Percentiles rank a stretch among this genome's conserved stretches.
phyloP scores from a whole-genome alignment of 2,888 invertebrate species.

The Dryobotodes eremita region DNA sequence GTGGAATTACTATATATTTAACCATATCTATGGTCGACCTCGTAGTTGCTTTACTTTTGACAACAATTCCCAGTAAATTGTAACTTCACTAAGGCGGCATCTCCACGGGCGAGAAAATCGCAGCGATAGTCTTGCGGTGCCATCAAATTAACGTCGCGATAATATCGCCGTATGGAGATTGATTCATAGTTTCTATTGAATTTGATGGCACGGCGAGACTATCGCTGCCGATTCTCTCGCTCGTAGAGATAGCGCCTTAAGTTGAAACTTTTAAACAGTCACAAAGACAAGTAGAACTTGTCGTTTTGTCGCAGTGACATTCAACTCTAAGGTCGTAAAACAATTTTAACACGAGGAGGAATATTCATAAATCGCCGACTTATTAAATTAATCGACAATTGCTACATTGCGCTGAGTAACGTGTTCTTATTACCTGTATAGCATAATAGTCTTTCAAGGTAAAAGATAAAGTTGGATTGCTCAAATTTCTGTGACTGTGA shows the following conservation, averaged over 20 bases:
- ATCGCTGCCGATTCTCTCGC: neutral
- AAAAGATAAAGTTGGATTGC: conserved; percentile 91
- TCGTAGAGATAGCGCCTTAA: neutral
- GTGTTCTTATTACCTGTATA: conserved; percentile 90
- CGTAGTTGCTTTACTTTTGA: neutral
- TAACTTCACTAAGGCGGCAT: neutral
- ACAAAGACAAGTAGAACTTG: neutral
- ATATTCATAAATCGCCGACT: neutral
- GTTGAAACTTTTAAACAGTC: neutral
- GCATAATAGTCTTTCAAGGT: conserved; percentile 94
- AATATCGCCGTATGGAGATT: too few relatives aligned
- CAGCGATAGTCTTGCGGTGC: neutral
- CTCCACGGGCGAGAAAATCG: neutral
- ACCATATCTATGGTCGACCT: too few relatives aligned
- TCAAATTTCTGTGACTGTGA: conserved; percentile 93
- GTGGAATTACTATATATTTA: neutral
- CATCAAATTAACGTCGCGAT: neutral
- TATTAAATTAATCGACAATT: neutral
- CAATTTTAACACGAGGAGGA: neutral
- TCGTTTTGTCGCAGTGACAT: neutral
- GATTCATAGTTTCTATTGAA: neutral
- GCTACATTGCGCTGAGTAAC: neutral
- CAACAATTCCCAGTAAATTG: neutral
- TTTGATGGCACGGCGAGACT: neutral
- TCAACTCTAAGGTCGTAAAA: too few relatives aligned